Conservation (phyloP, 1,140 invertebrate genomes). For the Dendrolimus kikuchii region DNA sequence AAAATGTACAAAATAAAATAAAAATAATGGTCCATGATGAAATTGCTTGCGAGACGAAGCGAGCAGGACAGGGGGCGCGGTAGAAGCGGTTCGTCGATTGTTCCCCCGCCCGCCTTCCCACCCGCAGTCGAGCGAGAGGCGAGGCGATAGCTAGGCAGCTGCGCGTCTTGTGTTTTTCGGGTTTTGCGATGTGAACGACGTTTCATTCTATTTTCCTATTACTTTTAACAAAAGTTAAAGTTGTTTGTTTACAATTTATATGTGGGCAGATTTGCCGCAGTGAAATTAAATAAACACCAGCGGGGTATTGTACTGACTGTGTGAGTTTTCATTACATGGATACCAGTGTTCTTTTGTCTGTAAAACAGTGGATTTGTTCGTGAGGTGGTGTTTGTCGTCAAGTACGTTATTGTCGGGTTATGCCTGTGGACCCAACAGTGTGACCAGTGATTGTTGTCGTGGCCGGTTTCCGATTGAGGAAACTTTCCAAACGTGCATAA, state of each 20-base stretch:
- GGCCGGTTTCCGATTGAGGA: slow-evolving; percentile 64
- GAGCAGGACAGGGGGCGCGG: slow-evolving; percentile 51
- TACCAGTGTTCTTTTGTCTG: slow-evolving; percentile 64
- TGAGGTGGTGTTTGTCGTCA: slow-evolving; percentile 49
- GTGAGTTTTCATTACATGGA: slow-evolving; percentile 40
- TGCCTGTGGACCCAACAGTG: slow-evolving; percentile 49
- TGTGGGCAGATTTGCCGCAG: slow-evolving; percentile 28
- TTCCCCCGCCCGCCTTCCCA: slow-evolving; percentile 47
- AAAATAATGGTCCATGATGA: slow-evolving; percentile 54
- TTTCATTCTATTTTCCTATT: slow-evolving; percentile 50
- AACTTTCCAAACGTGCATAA: slow-evolving; percentile 70
- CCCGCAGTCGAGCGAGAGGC: slow-evolving; percentile 56
- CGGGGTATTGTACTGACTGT: slow-evolving; percentile 34
- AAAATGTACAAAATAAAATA: slow-evolving; percentile 43
- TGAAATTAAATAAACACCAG: slow-evolving; percentile 25
- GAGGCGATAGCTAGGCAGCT: slow-evolving; percentile 46
- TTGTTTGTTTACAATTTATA: slow-evolving; percentile 34
- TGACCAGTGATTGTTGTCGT: slow-evolving; percentile 70
- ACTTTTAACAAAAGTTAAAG: slow-evolving; percentile 26
- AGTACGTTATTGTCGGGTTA: slow-evolving; percentile 54
- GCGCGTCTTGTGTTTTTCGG: slow-evolving; percentile 68
- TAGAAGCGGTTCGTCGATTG: slow-evolving; percentile 28
- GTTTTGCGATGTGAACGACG: slow-evolving; percentile 59
- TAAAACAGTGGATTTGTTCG: slow-evolving; percentile 56
- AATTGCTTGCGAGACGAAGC: slow-evolving; percentile 59